Conservation (phyloP, 2,888 invertebrate genomes). For the Blastobasis adustella region DNA sequence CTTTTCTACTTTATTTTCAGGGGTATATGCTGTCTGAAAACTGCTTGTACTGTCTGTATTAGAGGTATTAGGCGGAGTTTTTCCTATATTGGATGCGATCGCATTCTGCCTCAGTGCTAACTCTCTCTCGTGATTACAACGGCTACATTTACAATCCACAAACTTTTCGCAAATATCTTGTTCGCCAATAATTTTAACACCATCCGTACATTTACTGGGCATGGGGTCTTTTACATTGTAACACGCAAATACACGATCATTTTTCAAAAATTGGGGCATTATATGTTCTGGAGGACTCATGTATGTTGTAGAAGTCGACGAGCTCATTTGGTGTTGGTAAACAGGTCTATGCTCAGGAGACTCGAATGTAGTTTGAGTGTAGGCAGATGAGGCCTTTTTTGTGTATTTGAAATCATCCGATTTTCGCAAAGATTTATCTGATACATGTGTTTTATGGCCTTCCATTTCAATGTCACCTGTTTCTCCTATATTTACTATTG, state of each 20-base stretch:
- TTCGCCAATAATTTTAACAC: slow-evolving; percentile 16
- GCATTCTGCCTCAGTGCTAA: slow-evolving; percentile 8
- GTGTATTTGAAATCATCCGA: too few relatives aligned
- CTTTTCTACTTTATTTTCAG: too few relatives aligned
- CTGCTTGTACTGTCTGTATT: slow-evolving; percentile 7
- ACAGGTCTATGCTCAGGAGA: slow-evolving; percentile 45
- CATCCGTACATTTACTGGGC: slow-evolving; percentile 14
- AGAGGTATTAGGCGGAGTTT: slow-evolving; percentile 7
- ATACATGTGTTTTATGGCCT: too few relatives aligned
- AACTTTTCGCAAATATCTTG: slow-evolving; percentile 18
- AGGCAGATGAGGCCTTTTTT: slow-evolving; percentile 33
- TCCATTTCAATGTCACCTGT: too few relatives aligned
- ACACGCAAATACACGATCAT: slow-evolving; percentile 23
- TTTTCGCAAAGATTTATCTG: too few relatives aligned
- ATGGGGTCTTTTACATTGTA: slow-evolving; percentile 25
- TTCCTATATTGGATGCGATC: too few relatives aligned
- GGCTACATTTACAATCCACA: slow-evolving; percentile 29
- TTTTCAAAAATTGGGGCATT: slow-evolving; percentile 44
- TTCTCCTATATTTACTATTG: too few relatives aligned
- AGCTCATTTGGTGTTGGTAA: slow-evolving; percentile 56
- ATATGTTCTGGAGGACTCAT: slow-evolving; percentile 68
- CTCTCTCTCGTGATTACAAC: slow-evolving; percentile 23
- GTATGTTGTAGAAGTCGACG: slow-evolving; percentile 67
- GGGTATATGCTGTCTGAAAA: too few relatives aligned
- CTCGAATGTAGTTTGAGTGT: slow-evolving; percentile 50